Percentiles rank a stretch among this genome's conserved stretches.
These are phyloP conservation scores for Neostethus bicornis DNA, from an alignment of 2,797 vertebrate species.

Conservation along the genomic window DNA sequence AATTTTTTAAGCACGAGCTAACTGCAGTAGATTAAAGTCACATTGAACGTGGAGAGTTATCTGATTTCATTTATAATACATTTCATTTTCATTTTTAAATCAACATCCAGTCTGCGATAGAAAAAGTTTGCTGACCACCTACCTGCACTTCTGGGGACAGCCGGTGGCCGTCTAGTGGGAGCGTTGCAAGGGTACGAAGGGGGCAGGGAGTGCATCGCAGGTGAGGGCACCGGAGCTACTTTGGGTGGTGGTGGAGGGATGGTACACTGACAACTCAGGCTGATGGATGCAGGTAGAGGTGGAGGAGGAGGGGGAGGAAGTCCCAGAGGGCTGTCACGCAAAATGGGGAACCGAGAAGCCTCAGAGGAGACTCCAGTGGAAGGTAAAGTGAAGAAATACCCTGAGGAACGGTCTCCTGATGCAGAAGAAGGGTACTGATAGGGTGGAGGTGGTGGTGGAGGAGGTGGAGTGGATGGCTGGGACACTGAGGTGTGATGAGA, in stretches of 20 bases:
- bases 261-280: slow-evolving; percentile 62
- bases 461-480: slow-evolving; percentile 57
- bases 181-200: slow-evolving; percentile 79
- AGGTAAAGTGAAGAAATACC: slow-evolving; percentile 56
- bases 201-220: slow-evolving; percentile 77
- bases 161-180: slow-evolving; percentile 77
- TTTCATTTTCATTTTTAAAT: too few species aligned
- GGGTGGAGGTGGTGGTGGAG: slow-evolving; percentile 48
- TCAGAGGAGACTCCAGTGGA: slow-evolving; percentile 36
- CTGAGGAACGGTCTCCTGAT: slow-evolving; percentile 66
- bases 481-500: slow-evolving; percentile 48
- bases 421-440: slow-evolving; percentile 39
- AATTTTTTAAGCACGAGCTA: too few species aligned
- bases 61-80: too few species aligned
- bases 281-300: slow-evolving; percentile 64
- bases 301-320: slow-evolving; percentile 75
- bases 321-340: slow-evolving; percentile 63
- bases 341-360: slow-evolving; percentile 57
- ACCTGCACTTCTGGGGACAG: slow-evolving; percentile 78
- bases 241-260: slow-evolving; percentile 80
- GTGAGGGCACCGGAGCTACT: slow-evolving; percentile 72
- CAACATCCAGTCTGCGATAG: background rate
- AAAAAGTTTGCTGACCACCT: background rate
- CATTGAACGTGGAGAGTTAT: too few species aligned
- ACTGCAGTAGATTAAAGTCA: too few species aligned